Evolutionary conservation across 1,140 invertebrate genomes (phyloP).

Genomic region (Drosophila asahinai): DNA sequence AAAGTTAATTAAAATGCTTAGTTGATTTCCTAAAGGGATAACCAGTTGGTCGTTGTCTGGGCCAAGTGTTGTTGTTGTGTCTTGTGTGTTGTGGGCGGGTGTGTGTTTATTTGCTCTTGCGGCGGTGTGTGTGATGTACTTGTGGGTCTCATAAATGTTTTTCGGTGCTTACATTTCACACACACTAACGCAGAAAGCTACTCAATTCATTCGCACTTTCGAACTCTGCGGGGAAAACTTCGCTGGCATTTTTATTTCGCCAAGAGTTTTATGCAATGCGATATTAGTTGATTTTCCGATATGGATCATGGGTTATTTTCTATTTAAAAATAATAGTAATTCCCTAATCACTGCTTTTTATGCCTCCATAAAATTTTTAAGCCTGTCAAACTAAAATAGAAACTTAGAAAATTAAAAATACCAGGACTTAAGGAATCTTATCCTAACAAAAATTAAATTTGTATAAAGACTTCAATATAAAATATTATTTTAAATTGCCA

Average conservation of each 20-base stretch:
- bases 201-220: slow-evolving; percentile 26
- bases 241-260: slow-evolving; percentile 16
- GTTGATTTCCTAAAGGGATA: slow-evolving; percentile 81
- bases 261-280: not conserved
- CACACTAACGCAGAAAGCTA: not conserved
- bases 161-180: slow-evolving; percentile 20
- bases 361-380: no score
- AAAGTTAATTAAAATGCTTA: slow-evolving; percentile 81
- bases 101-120: slow-evolving; percentile 15
- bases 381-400: no score
- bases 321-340: not conserved
- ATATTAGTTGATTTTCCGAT: slow-evolving; percentile 1
- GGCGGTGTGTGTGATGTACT: slow-evolving; percentile 19
- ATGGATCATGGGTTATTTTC: not conserved
- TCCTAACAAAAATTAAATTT: no score
- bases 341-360: no score
- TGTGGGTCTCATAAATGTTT: slow-evolving; percentile 48
- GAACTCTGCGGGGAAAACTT: slow-evolving; percentile 24
- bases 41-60: slow-evolving; percentile 42
- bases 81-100: slow-evolving; percentile 1
- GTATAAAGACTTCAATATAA: no score
- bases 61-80: slow-evolving; percentile 10
- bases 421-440: no score
- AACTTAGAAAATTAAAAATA: no score
- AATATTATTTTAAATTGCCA: not conserved